Evolutionary conservation across 2,888 invertebrate species (phyloP).

Genomic region (Erebia palarica): DNA sequence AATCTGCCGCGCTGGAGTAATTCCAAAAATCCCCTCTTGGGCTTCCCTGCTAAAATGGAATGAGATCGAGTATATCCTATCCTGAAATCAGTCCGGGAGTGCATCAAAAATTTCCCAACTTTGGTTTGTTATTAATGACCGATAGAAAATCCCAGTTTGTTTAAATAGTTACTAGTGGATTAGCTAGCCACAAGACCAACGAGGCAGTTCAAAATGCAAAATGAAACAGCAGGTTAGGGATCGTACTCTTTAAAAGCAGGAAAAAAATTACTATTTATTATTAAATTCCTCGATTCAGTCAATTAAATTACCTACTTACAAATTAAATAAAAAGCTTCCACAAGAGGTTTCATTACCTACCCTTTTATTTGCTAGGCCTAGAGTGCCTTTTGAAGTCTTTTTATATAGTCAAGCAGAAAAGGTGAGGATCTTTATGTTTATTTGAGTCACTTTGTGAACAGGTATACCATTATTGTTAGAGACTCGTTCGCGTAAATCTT

Average conservation of each 20-base stretch:
- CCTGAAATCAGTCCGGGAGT: too few relatives aligned
- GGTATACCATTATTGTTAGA: neutral
- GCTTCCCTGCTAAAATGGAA: too few relatives aligned
- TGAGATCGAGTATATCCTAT: too few relatives aligned
- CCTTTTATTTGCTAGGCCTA: constrained; percentile 23
- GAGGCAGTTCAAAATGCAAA: neutral
- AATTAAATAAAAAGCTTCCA: constrained; percentile 41
- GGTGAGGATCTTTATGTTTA: constrained; percentile 3
- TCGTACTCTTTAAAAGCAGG: neutral
- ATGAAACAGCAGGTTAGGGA: neutral
- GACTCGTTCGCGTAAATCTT: neutral
- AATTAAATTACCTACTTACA: constrained; percentile 39
- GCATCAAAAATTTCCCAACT: too few relatives aligned
- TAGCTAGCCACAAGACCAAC: too few relatives aligned
- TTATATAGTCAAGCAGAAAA: constrained; percentile 10
- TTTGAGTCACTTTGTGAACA: constrained; percentile 1
- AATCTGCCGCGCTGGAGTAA: too few relatives aligned
- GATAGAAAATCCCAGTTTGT: too few relatives aligned
- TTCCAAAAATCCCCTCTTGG: too few relatives aligned
- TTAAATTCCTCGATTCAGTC: constrained; percentile 27
- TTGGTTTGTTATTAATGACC: too few relatives aligned
- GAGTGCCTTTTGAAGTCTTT: constrained; percentile 23
- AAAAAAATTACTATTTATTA: constrained; percentile 4
- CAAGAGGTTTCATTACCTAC: constrained; percentile 26
- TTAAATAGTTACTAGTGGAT: too few relatives aligned